A percentile compares a stretch with the other conserved stretches of the same genome.
These are phyloP conservation scores for Tetramorium bicarinatum DNA, from an alignment of 2,888 invertebrate genomes.

Conservation along the genomic window DNA sequence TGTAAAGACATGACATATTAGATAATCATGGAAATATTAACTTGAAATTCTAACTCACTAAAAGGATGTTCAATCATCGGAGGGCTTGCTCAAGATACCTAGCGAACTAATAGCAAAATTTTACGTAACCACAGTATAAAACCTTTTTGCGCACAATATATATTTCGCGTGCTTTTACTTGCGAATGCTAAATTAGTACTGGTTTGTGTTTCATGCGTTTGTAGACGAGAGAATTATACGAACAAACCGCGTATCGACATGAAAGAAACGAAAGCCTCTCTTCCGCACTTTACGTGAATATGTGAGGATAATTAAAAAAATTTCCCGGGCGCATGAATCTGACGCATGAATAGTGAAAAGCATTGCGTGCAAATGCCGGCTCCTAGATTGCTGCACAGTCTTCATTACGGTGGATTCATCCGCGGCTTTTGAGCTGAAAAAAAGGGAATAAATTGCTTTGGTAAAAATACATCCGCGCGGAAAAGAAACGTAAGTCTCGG, in stretches of 20 bases:
- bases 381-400: slow-evolving; percentile 35
- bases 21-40: background rate
- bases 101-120: background rate
- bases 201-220: slow-evolving; percentile 26
- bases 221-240: slow-evolving; percentile 14
- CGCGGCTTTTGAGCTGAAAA: slow-evolving; percentile 33
- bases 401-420: slow-evolving; percentile 58
- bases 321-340: slow-evolving; percentile 32
- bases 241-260: slow-evolving; percentile 11
- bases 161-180: background rate
- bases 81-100: background rate
- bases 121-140: background rate
- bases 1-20: background rate
- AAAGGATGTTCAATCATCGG: background rate
- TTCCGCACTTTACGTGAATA: slow-evolving; percentile 11
- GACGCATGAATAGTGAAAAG: slow-evolving; percentile 44
- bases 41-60: background rate
- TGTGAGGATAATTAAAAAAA: slow-evolving; percentile 45
- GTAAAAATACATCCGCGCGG: background rate
- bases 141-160: background rate
- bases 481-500: background rate
- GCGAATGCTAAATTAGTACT: slow-evolving; percentile 32
- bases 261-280: slow-evolving; percentile 30
- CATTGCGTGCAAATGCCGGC: slow-evolving; percentile 25
- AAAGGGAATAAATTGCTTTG: slow-evolving; percentile 10